A percentile compares a stretch with the other conserved stretches of the same genome.
phyloP scores from a whole-genome alignment of 1,140 invertebrate species.

The Panagrolaimus sp. region DNA sequence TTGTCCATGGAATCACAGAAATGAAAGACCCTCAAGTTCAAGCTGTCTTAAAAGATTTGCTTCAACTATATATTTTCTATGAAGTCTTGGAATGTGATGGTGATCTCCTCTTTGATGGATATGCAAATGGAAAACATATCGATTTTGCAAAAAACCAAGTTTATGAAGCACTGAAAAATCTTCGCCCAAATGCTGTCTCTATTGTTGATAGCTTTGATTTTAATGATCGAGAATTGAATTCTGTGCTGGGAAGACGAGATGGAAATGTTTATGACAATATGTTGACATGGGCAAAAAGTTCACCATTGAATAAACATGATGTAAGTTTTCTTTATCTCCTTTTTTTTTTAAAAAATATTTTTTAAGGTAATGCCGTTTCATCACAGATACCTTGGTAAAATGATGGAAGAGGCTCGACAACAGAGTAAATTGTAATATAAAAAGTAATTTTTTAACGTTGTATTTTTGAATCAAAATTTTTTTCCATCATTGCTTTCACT shows the following conservation, averaged over 20 bases:
- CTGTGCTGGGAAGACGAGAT: conserved; percentile 78
- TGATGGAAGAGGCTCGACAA: conserved; percentile 4
- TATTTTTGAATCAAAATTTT: too few species aligned
- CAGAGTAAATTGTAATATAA: too few species aligned
- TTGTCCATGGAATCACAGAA: conserved; percentile 28
- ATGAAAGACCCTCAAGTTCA: not conserved
- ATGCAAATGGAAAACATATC: conserved; percentile 16
- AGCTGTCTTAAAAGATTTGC: conserved; percentile 28
- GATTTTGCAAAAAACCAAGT: conserved; percentile 38
- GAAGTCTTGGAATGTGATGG: conserved; percentile 34
- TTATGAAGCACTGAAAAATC: conserved; percentile 22
- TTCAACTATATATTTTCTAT: conserved; percentile 41
- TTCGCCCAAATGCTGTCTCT: conserved; percentile 72
- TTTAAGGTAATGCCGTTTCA: conserved; percentile 23
- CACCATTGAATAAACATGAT: conserved; percentile 69
- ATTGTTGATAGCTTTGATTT: conserved; percentile 85
- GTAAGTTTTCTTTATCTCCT: not conserved
- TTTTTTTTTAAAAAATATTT: too few species aligned
- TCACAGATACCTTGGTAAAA: conserved; percentile 18
- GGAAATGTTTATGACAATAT: conserved; percentile 83
- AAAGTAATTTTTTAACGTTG: too few species aligned
- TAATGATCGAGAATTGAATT: conserved; percentile 73
- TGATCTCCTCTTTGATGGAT: conserved; percentile 37
- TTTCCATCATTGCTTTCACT: too few species aligned
- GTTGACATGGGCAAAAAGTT: conserved; percentile 75